phyloP scores from a whole-genome alignment of 2,888 invertebrate species.

The Rhodophaea formosa region DNA sequence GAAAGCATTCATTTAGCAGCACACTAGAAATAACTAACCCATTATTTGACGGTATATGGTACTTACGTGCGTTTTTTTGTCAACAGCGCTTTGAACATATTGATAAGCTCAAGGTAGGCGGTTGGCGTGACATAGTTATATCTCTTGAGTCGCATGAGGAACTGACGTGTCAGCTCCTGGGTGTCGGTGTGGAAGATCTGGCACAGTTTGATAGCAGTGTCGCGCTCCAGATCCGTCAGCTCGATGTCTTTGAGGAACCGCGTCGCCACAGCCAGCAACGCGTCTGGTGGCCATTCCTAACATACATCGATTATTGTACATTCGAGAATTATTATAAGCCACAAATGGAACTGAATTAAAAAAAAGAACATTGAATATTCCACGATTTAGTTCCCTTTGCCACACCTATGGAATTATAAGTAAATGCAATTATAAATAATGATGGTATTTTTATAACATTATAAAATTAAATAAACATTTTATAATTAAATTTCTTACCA shows the following conservation, averaged over 20 bases:
- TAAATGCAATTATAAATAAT: too few species aligned
- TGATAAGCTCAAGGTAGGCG: constrained; percentile 94
- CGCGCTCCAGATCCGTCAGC: constrained; percentile 86
- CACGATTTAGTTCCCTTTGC: too few species aligned
- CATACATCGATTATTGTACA: not conserved
- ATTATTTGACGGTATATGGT: not conserved
- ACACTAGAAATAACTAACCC: not conserved
- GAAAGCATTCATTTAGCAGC: too few species aligned
- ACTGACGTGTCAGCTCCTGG: constrained; percentile 85
- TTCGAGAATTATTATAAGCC: too few species aligned
- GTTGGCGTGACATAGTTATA: constrained; percentile 96
- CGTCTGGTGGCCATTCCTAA: constrained; percentile 96
- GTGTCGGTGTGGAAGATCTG: constrained; percentile 94
- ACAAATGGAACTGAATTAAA: too few species aligned
- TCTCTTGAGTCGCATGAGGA: constrained; percentile 83
- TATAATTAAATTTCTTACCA: too few species aligned
- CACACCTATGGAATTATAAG: too few species aligned
- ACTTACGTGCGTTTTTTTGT: constrained; percentile 87
- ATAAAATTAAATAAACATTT: too few species aligned
- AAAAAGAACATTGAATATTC: too few species aligned
- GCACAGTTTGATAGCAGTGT: constrained; percentile 92
- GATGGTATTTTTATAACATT: too few species aligned
- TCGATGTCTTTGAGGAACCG: constrained; percentile 90
- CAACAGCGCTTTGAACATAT: constrained; percentile 91
- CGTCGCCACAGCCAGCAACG: constrained; percentile 92